A percentile compares a stretch with the other conserved stretches of the same genome.
phyloP scores from a whole-genome alignment of 2,113 vertebrate genomes.

The Oostethus manadensis region DNA sequence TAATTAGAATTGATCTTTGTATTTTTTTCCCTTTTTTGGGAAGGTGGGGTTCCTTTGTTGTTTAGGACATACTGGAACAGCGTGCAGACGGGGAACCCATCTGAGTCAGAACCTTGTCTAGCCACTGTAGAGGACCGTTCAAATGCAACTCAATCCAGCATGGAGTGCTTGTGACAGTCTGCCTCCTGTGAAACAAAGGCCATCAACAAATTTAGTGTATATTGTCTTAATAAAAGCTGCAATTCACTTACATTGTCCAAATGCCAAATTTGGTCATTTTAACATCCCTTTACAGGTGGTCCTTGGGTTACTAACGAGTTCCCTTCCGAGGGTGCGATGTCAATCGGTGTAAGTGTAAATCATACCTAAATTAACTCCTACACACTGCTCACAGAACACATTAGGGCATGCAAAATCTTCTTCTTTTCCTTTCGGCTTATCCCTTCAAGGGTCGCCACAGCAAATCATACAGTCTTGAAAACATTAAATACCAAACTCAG shows the following conservation, averaged over 20 bases:
- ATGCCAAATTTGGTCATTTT: background rate
- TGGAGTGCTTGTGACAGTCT: conserved; percentile 97
- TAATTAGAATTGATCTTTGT: conserved; percentile 58
- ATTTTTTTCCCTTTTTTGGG: conserved; percentile 33
- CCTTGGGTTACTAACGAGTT: too few relatives aligned
- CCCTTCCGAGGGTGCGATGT: too few relatives aligned
- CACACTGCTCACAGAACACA: too few relatives aligned
- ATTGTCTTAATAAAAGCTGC: background rate
- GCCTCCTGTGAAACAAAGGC: conserved; percentile 74
- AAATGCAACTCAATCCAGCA: conserved; percentile 99
- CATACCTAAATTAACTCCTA: too few relatives aligned
- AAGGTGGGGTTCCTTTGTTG: conserved; percentile 29
- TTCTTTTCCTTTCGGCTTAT: too few relatives aligned
- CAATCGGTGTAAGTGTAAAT: too few relatives aligned
- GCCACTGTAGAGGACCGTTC: conserved; percentile 94
- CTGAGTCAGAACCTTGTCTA: conserved; percentile 99
- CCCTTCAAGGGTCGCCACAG: too few relatives aligned
- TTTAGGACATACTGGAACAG: conserved; percentile 98
- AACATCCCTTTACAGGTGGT: background rate
- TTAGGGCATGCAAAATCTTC: too few relatives aligned
- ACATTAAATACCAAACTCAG: too few relatives aligned
- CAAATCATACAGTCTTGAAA: too few relatives aligned
- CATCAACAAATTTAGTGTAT: too few relatives aligned
- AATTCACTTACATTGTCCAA: background rate
- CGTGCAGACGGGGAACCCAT: conserved; percentile 97